Evolutionary conservation across 2,113 vertebrate species (phyloP).

Genomic region (Semicossyphus pulcher): DNA sequence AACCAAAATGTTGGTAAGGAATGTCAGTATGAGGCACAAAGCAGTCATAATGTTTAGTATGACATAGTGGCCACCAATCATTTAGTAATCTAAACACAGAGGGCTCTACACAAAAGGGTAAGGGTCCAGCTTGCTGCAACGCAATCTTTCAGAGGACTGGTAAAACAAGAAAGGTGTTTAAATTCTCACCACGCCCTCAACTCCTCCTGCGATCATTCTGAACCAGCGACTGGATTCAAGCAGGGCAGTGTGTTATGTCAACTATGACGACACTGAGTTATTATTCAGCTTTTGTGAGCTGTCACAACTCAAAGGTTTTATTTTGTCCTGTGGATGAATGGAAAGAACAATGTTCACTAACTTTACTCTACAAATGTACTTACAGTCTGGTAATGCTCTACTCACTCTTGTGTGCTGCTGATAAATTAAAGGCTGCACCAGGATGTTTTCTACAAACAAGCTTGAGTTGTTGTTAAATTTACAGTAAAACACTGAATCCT

Average conservation of each 20-base stretch:
- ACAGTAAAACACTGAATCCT: background rate
- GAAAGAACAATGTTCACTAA: background rate
- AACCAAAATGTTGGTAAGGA: background rate
- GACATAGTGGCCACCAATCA: background rate
- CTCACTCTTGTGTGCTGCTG: no score
- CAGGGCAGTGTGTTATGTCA: background rate
- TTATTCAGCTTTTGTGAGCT: background rate
- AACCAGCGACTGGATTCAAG: background rate
- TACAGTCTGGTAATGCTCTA: background rate
- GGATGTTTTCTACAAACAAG: background rate
- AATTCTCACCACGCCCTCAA: background rate
- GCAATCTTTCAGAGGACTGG: background rate
- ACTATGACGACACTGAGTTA: background rate
- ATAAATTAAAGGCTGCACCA: no score
- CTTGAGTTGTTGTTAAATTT: background rate
- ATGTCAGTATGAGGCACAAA: conserved; percentile 1
- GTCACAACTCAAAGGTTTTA: background rate
- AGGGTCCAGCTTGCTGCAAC: background rate
- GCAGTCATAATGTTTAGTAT: no score
- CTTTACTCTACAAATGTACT: background rate
- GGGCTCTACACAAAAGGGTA: background rate
- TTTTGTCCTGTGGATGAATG: background rate
- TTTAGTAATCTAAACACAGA: background rate
- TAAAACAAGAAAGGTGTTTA: background rate
- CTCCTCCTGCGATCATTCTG: background rate